Evolutionary conservation across 2,797 vertebrate genomes (phyloP).

Genomic region (Myioborus miniatus): DNA sequence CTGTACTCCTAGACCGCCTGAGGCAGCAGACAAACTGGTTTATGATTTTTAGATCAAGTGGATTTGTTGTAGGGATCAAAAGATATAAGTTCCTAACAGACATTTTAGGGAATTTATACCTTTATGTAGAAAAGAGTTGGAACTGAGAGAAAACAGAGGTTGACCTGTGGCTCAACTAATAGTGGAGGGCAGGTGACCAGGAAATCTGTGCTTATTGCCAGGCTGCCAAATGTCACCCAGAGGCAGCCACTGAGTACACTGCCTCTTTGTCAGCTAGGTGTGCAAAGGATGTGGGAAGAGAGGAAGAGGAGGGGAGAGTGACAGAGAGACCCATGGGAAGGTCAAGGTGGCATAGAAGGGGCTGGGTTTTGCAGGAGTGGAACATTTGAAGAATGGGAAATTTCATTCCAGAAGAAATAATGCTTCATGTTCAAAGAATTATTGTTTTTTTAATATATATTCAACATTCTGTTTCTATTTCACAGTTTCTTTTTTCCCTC

Average conservation of each 20-base stretch:
- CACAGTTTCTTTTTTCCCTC: background rate
- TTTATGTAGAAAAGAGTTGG: background rate
- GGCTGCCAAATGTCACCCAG: rapidly evolving
- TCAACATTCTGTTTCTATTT: background rate
- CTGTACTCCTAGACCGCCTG: background rate
- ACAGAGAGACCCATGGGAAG: background rate
- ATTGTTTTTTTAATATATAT: background rate
- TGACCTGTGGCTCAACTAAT: background rate
- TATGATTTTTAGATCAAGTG: background rate
- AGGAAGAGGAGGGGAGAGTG: background rate
- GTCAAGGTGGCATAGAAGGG: background rate
- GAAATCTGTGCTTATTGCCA: rapidly evolving
- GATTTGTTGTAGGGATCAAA: background rate
- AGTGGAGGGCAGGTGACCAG: background rate
- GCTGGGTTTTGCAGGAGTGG: background rate
- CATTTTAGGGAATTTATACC: background rate
- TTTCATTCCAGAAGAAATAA: background rate
- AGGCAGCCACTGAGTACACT: background rate
- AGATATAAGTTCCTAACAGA: background rate
- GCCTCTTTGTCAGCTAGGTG: rapidly evolving
- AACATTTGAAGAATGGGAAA: background rate
- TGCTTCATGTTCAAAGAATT: background rate
- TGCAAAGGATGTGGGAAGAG: background rate
- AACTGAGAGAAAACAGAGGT: background rate
- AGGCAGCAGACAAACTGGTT: background rate